Percentiles rank a stretch among this genome's conserved stretches.
phyloP scores from a whole-genome alignment of 2,797 vertebrate species.

The Sebastes steindachneri region DNA sequence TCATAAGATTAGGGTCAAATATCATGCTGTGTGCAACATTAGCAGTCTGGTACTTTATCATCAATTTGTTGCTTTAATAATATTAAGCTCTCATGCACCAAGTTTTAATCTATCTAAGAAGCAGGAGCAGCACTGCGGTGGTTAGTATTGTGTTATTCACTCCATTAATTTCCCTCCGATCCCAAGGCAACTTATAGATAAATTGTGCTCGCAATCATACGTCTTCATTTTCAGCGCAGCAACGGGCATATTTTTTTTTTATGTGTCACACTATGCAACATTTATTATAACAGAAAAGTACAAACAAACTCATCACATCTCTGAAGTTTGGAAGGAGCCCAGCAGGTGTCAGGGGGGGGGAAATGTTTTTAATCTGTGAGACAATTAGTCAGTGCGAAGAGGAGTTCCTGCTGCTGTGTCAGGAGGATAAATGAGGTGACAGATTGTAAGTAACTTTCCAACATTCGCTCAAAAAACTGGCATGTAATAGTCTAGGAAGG shows the following conservation, averaged over 20 bases:
- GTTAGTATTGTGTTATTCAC: not conserved
- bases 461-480: not conserved
- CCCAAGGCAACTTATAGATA: not conserved
- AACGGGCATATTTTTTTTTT: not conserved
- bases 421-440: not conserved
- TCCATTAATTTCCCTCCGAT: constrained; percentile 1
- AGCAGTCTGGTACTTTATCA: not conserved
- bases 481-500: not conserved
- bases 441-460: not conserved
- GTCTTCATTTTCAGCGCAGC: constrained; percentile 15
- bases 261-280: not conserved
- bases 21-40: not conserved
- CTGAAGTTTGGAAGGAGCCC: not conserved
- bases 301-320: not conserved
- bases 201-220: not conserved
- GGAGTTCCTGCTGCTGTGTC: not conserved
- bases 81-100: not conserved
- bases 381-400: not conserved
- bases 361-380: not conserved
- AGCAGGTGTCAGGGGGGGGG: not conserved
- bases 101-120: not conserved
- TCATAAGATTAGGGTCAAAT: not conserved
- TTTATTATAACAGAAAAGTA: not conserved
- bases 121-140: not conserved
- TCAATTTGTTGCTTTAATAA: not conserved